Percentiles rank a stretch among this genome's conserved stretches.
Conservation (phyloP, 23 tunicate genomes). For the Ciona savignyi region DNA sequence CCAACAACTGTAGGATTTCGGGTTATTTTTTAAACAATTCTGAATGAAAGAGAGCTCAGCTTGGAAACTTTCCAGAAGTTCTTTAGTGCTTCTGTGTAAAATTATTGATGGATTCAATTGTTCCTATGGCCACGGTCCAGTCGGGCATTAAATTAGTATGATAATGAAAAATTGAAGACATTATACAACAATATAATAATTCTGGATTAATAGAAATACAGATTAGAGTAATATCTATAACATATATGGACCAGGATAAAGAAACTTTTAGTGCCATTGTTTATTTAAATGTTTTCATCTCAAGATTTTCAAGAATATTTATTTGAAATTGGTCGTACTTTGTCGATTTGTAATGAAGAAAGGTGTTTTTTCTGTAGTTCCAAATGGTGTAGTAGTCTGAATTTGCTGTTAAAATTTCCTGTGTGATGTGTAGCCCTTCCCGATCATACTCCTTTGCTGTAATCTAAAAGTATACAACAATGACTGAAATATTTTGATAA, state of each 20-base stretch:
- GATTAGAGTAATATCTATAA: no score
- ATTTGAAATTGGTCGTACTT: slow-evolving; percentile 9
- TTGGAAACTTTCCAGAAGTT: slow-evolving; percentile 6
- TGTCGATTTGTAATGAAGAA: slow-evolving; percentile 12
- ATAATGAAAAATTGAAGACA: no score
- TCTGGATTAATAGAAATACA: neutral
- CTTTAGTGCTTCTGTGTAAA: slow-evolving; percentile 7
- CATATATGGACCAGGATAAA: no score
- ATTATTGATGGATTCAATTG: no score
- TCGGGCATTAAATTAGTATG: no score
- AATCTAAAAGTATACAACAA: no score
- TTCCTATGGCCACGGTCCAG: no score
- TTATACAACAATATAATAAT: neutral
- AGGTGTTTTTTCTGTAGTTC: slow-evolving; percentile 75
- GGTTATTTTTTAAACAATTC: slow-evolving; percentile 66
- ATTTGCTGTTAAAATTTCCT: slow-evolving; percentile 44
- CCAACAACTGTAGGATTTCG: slow-evolving; percentile 92
- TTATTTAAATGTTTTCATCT: no score
- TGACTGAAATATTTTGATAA: no score
- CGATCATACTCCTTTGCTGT: slow-evolving; percentile 61
- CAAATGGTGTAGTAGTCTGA: slow-evolving; percentile 75
- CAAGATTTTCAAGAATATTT: neutral
- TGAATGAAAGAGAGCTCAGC: slow-evolving; percentile 48
- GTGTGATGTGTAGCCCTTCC: slow-evolving; percentile 48
- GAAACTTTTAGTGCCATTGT: no score